A percentile compares a stretch with the other conserved stretches of the same genome.
Evolutionary conservation across 2,888 invertebrate species (phyloP).

Genomic region (Romanomermis culicivorax): DNA sequence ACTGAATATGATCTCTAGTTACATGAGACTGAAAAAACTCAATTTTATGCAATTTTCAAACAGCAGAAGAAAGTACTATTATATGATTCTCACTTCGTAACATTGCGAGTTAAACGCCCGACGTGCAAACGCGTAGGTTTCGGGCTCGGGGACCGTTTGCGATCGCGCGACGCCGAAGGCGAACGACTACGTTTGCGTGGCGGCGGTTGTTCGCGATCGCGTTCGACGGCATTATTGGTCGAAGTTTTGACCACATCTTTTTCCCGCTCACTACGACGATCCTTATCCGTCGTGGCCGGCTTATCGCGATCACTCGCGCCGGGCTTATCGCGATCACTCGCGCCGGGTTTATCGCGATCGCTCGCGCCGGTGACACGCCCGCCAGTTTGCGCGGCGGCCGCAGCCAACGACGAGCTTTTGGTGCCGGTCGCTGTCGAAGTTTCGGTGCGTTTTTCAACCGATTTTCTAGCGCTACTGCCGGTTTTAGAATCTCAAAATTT

Average conservation of each 20-base stretch:
- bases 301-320: slow-evolving; percentile 2
- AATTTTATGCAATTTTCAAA: background rate
- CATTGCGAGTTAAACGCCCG: slow-evolving; percentile 71
- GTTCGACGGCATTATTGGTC: slow-evolving; percentile 5
- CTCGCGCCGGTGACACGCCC: background rate
- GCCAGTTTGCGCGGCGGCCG: no score
- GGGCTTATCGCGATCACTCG: background rate
- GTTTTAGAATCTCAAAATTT: no score
- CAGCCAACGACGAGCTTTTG: background rate
- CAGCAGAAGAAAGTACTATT: background rate
- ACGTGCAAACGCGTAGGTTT: slow-evolving; percentile 80
- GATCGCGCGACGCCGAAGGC: background rate
- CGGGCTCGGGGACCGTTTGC: slow-evolving; percentile 44
- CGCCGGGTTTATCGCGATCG: background rate
- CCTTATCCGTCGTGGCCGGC: background rate
- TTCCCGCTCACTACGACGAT: slow-evolving; percentile 3
- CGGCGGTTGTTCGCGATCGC: slow-evolving; percentile 2
- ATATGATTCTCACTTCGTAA: slow-evolving; percentile 43
- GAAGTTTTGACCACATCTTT: slow-evolving; percentile 6
- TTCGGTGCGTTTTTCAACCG: no score
- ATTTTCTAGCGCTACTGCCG: no score
- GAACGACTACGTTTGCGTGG: background rate
- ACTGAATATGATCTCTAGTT: background rate
- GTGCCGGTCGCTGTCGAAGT: background rate
- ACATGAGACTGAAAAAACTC: background rate